Percentiles rank a stretch among this genome's conserved stretches.
phyloP scores from a whole-genome alignment of 37 sponge, comb jelly and placozoan genomes.

The Beroe ovata region DNA sequence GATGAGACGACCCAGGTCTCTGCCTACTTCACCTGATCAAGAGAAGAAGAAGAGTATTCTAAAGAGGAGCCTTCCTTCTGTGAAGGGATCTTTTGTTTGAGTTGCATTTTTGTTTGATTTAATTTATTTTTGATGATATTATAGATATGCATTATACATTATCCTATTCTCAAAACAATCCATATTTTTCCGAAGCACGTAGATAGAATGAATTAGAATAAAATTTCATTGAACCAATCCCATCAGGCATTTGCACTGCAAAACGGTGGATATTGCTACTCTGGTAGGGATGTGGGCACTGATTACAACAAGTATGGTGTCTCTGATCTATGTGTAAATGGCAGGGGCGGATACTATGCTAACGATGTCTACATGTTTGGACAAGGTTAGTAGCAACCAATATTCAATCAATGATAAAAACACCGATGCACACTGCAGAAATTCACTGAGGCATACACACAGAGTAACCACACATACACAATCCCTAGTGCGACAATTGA shows the following conservation, averaged over 20 bases:
- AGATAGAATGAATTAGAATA: no score
- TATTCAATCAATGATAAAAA: no score
- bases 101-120: neutral
- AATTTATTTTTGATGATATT: neutral
- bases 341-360: slow-evolving; percentile 20
- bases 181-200: no score
- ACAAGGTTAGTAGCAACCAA: slow-evolving; percentile 9
- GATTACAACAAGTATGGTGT: slow-evolving; percentile 34
- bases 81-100: slow-evolving; percentile 44
- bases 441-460: no score
- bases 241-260: slow-evolving; percentile 66
- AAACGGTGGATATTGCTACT: slow-evolving; percentile 46
- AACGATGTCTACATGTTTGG: slow-evolving; percentile 66
- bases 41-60: neutral
- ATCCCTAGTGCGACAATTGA: no score
- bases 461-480: no score
- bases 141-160: neutral
- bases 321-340: slow-evolving; percentile 23
- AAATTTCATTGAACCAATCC: no score
- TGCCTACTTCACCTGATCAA: neutral
- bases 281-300: neutral
- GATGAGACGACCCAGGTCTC: slow-evolving; percentile 39
- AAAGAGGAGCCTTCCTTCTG: slow-evolving; percentile 45
- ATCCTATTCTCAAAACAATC: no score
- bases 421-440: no score